phyloP scores from a whole-genome alignment of 2,113 vertebrate species.

The Bubalus kerabau region DNA sequence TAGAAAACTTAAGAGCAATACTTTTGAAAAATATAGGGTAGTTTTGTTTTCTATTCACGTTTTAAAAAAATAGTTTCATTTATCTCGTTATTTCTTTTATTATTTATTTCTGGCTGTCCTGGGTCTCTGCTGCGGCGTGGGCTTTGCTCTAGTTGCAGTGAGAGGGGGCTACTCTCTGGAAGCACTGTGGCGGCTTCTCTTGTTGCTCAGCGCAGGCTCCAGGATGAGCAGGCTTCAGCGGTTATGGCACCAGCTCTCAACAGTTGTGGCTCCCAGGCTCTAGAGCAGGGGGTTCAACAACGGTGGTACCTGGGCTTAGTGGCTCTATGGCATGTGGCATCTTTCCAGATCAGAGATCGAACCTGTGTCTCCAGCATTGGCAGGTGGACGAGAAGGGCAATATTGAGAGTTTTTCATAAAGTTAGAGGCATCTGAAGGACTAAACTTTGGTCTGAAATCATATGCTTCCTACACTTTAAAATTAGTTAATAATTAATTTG shows the following conservation, averaged over 20 bases:
- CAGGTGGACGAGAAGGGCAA: not conserved
- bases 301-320: not conserved
- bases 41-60: not conserved
- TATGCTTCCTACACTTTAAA: not conserved
- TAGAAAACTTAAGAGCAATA: not conserved
- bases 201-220: not conserved
- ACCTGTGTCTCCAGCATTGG: not conserved
- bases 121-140: accelerated
- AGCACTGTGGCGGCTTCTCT: not conserved
- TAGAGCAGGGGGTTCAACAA: not conserved
- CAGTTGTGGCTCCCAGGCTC: not conserved
- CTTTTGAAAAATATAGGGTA: not conserved
- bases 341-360: not conserved
- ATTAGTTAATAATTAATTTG: not conserved
- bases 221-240: not conserved
- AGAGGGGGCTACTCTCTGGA: not conserved
- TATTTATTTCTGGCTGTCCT: not conserved
- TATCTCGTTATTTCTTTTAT: not conserved
- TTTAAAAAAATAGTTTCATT: not conserved
- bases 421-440: not conserved
- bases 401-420: not conserved
- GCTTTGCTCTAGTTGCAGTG: not conserved
- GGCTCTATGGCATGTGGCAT: not conserved
- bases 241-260: accelerated
- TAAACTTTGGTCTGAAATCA: not conserved